Evolutionary conservation across 2,113 vertebrate genomes (phyloP).

Genomic region (Saccopteryx bilineata): DNA sequence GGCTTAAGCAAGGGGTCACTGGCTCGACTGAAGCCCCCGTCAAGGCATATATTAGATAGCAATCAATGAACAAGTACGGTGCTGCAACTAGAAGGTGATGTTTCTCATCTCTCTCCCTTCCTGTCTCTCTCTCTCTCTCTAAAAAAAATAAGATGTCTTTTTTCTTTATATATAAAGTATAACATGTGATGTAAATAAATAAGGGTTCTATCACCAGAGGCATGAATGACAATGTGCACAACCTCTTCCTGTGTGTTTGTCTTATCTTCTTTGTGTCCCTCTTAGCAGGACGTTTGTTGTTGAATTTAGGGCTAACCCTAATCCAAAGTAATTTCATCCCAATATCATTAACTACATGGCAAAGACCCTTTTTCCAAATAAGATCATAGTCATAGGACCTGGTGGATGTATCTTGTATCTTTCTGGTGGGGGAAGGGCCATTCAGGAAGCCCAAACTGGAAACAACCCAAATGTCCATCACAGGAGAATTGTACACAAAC

Average conservation of each 20-base stretch:
- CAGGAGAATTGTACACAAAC: background rate
- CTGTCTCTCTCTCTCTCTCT: no score
- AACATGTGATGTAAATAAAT: background rate
- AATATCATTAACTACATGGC: no score
- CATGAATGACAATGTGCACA: rapidly evolving
- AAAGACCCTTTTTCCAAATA: background rate
- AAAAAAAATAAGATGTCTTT: background rate
- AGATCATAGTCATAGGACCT: background rate
- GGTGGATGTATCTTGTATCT: background rate
- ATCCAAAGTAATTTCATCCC: background rate
- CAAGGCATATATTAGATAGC: no score
- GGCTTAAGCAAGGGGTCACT: no score
- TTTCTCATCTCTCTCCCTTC: no score
- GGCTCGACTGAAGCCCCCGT: no score
- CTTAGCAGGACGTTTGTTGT: background rate
- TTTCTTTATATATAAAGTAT: background rate
- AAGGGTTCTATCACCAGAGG: no score
- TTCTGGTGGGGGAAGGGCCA: background rate
- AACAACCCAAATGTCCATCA: no score
- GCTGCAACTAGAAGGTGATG: no score
- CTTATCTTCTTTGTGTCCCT: background rate
- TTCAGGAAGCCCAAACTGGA: background rate
- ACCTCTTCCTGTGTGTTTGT: background rate
- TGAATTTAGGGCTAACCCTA: background rate
- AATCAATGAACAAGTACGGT: no score